Base-by-base conservation (phyloP, 2,797 vertebrate genomes). In the Melanotaenia maccullochi region DNA sequence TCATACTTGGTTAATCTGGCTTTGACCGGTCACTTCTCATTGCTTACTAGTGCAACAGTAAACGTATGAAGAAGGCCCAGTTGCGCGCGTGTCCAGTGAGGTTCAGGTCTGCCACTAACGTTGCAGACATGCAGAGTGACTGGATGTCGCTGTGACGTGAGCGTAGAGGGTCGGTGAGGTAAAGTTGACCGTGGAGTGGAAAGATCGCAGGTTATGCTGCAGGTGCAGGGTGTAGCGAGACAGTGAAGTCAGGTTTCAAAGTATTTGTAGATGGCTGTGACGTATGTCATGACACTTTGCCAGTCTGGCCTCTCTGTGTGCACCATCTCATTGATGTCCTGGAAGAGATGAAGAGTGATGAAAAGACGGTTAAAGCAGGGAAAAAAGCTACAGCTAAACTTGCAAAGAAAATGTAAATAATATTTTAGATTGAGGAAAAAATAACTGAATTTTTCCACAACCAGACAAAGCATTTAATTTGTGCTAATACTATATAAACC, bases 261-360 rank as follows among this genome's bases (percentile, higher is more conserved):
- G 95, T 99, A 98, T 86, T 99, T 97, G 96, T 99, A 99, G 92
- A 99, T 97, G 9, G 97, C 95, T 0, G 97, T 98, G 89, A 99
- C 97, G 0, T 99, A 99, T n/a, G 96, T 95, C 97, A 99, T 99
- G 87, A 99, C 96, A 12, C 93, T 97, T 71, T 99, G 97, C 98
- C 98, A 99, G 87, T 99, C 98, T 0, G 98, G 98, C 49, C 98
- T 91, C 90, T 99, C 98, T 0, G 95, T 98, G 85, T 96, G 95
- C 77, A 96, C 97, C 98, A 99, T 98, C 78, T 99, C 97, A 57
- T 95, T 97, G 78, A 99, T 96, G 90, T 99, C 97, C 98, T 99
- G 90, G n/a, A 47, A n/a, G 44, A 47, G 18, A 47, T 47, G 20
- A n/a, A 47, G 44, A 47, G 7, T 8, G 20, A 47, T 20, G 14